Evolutionary conservation across 2,113 vertebrate species (phyloP), one percentile per base, ranked within the genome.

Genomic region (Speoplatyrhinus poulsoni): DNA sequence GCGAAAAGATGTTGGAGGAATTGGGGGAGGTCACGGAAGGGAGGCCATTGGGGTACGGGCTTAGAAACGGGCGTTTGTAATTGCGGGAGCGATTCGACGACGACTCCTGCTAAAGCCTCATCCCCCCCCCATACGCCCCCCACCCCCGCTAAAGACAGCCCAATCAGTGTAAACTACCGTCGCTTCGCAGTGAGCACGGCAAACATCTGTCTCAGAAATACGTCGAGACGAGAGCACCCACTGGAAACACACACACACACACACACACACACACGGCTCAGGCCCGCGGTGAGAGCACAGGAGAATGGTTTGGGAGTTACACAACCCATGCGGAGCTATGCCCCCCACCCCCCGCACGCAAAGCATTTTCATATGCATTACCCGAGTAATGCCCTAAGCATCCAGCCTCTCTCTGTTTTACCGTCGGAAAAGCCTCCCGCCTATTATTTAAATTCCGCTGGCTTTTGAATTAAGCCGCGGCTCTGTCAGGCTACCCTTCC

Each of bases 381-480:
- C 7, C 36, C 36, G 3, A 41, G 36, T 41, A 41, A 41, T 41
- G 36, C 36, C 36, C 36, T 41, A 41, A 41, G 36, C 36, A 5
- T 41, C 36, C 36, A 41, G 36, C 36, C 36, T 41, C 36, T 41
- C 36, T 41, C 36, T 41, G 15, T 16, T 89, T 89, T 85, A 89
- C 81, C 77, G 82, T 69, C 77, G 79, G 82, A 62, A 87, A 89
- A 90, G 81, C 82, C 81, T 63, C 77, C 72, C 86, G 85, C 74
- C 81, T 90, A 86, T 85, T 84, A 79, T 73, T 71, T 83, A 59
- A 74, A 86, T 85, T 89, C 85, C 81, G 46, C 4, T 19, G 76
- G 83, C 75, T 87, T 86, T 89, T 41, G 57, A 73, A 74, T 77
- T 41, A 41, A 41, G 36, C 36, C 36, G 7, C 36, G 36, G 36